phyloP scores from a whole-genome alignment of 2,888 invertebrate species.

The Brenthis ino region DNA sequence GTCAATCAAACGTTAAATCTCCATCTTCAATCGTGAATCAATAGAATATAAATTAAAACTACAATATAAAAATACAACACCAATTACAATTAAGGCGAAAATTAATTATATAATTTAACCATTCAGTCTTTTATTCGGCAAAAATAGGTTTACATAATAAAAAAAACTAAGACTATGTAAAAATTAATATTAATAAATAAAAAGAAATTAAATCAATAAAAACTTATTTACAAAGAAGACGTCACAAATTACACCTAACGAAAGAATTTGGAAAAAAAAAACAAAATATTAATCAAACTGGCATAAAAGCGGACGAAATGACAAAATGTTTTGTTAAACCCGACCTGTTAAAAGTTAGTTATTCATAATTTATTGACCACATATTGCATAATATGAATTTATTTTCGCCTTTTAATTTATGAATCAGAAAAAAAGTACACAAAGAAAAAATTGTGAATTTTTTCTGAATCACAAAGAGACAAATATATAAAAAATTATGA shows the following conservation, averaged over 20 bases:
- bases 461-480: conserved; percentile 24
- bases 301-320: conserved; percentile 67
- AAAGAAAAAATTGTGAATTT: neutral
- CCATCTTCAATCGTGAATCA: conserved; percentile 3
- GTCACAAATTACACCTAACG: conserved; percentile 4
- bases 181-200: neutral
- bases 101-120: conserved; percentile 42
- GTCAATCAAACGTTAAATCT: conserved; percentile 15
- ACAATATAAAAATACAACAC: conserved; percentile 42
- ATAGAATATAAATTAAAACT: neutral
- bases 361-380: conserved; percentile 21
- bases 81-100: conserved; percentile 54
- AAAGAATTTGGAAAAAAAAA: neutral
- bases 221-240: neutral
- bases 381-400: conserved; percentile 31
- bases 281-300: conserved; percentile 47
- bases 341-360: conserved; percentile 53
- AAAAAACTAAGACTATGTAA: neutral
- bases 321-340: conserved; percentile 43
- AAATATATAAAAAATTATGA: conserved; percentile 26
- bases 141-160: neutral
- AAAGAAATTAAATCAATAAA: neutral
- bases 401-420: conserved; percentile 48
- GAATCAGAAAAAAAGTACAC: conserved; percentile 27
- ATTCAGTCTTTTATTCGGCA: conserved; percentile 40